Evolutionary conservation across 2,888 invertebrate genomes (phyloP).

Genomic region (Iselma pallidipennis): DNA sequence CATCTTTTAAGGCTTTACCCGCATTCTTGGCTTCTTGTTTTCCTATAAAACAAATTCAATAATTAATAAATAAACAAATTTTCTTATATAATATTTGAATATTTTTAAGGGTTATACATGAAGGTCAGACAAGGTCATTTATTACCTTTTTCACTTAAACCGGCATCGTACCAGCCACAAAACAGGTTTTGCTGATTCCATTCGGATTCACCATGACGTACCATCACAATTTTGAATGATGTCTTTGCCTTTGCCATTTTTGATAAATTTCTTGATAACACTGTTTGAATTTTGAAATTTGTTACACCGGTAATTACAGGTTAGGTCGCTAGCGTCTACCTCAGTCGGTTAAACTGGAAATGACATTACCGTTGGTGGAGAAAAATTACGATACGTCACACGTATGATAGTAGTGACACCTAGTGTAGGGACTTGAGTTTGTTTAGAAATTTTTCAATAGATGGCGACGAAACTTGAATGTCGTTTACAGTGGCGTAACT

Average conservation of each 20-base stretch:
- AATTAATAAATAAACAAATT: neutral
- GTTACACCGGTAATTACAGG: neutral
- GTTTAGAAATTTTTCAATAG: too few relatives aligned
- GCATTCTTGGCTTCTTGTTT: conserved; percentile 63
- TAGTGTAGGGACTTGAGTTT: too few relatives aligned
- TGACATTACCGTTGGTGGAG: too few relatives aligned
- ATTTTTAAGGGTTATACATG: conserved; percentile 22
- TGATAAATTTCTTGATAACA: neutral
- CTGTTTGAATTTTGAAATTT: neutral
- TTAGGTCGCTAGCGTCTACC: too few relatives aligned
- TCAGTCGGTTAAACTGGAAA: too few relatives aligned
- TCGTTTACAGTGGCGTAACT: too few relatives aligned
- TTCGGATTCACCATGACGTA: conserved; percentile 68
- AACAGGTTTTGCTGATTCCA: conserved; percentile 68
- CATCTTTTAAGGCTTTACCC: conserved; percentile 65
- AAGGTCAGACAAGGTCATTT: conserved; percentile 40
- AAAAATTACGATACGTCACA: too few relatives aligned
- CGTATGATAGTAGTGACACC: too few relatives aligned
- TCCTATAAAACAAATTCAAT: conserved; percentile 54
- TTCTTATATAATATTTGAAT: too few relatives aligned
- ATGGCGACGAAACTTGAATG: too few relatives aligned
- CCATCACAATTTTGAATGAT: conserved; percentile 53
- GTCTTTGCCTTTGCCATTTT: conserved; percentile 9
- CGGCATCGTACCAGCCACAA: conserved; percentile 67
- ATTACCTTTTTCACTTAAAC: conserved; percentile 63